Evolutionary conservation across 2,797 vertebrate species (phyloP).

Genomic region (Gobionotothen gibberifrons): DNA sequence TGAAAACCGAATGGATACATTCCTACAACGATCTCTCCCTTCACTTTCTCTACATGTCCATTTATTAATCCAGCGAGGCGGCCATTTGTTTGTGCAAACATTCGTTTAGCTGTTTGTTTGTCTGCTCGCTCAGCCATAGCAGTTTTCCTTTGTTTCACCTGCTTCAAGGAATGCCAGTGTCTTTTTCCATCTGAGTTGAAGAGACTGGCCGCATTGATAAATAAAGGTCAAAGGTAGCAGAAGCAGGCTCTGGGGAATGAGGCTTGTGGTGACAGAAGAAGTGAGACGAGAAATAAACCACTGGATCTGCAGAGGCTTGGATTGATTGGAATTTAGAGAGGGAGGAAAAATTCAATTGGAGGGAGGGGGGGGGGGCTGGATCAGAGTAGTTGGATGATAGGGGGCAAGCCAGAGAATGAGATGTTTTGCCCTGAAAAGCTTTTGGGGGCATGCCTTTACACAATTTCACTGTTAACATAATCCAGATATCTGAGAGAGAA

Average conservation of each 20-base stretch:
- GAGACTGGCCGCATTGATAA: conserved; percentile 51
- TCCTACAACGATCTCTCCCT: conserved; percentile 53
- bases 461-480: conserved; percentile 72
- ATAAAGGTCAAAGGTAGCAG: conserved; percentile 73
- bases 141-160: conserved; percentile 5
- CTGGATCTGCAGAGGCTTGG: conserved; percentile 62
- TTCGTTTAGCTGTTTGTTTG: conserved; percentile 71
- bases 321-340: conserved; percentile 75
- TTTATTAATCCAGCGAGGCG: conserved; percentile 68
- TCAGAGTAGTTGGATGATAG: conserved; percentile 53
- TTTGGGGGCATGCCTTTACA: conserved; percentile 64
- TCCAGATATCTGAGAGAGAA: conserved; percentile 58
- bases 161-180: conserved; percentile 32
- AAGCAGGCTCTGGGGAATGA: conserved; percentile 20
- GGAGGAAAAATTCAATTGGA: conserved; percentile 60
- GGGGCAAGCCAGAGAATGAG: conserved; percentile 65
- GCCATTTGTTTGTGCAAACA: conserved; percentile 73
- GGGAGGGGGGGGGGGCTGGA: conserved; percentile 36
- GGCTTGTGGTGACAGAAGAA: conserved; percentile 49
- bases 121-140: conserved; percentile 48
- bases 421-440: conserved; percentile 72
- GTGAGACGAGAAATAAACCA: conserved; percentile 60
- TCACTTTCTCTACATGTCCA: conserved; percentile 53
- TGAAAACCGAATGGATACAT: conserved; percentile 68
- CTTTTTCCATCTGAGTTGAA: conserved; percentile 38